phyloP scores from a whole-genome alignment of 2,888 invertebrate species.

The Andricus quercusramuli region DNA sequence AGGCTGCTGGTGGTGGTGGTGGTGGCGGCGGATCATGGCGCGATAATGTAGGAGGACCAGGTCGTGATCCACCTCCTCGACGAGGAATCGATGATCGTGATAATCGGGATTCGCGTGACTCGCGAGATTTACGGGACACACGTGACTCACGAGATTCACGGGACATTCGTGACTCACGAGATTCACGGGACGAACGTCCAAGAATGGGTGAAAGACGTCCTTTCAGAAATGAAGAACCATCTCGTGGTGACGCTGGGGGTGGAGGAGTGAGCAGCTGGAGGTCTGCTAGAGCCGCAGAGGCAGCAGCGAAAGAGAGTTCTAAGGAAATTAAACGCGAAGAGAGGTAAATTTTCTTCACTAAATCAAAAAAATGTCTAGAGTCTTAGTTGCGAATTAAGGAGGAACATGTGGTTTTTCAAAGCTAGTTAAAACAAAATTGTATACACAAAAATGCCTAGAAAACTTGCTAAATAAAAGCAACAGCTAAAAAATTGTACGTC shows the following conservation, averaged over 20 bases:
- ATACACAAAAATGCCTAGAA: too few relatives aligned
- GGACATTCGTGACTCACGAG: neutral
- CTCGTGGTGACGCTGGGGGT: neutral
- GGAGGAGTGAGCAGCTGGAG: conserved; percentile 21
- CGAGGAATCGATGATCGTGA: conserved; percentile 34
- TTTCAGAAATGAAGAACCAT: conserved; percentile 17
- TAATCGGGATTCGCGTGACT: neutral
- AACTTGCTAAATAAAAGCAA: too few relatives aligned
- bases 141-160: too few relatives aligned
- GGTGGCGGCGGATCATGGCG: conserved; percentile 42
- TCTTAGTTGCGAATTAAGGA: neutral
- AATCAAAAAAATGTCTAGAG: neutral
- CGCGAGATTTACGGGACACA: too few relatives aligned
- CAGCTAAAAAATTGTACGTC: too few relatives aligned
- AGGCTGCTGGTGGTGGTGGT: conserved; percentile 41
- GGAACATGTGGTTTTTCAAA: too few relatives aligned
- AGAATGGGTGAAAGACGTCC: conserved; percentile 12
- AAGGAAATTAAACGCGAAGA: conserved; percentile 45
- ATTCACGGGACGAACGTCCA: conserved; percentile 40
- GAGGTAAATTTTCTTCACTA: conserved; percentile 37
- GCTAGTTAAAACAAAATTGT: too few relatives aligned
- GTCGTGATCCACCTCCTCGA: conserved; percentile 35
- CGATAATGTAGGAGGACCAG: conserved; percentile 39
- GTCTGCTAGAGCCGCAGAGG: neutral
- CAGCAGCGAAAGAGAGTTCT: neutral